These are phyloP conservation scores for Patella vulgata DNA, from an alignment of 1,140 invertebrate genomes.

Conservation along the genomic window DNA sequence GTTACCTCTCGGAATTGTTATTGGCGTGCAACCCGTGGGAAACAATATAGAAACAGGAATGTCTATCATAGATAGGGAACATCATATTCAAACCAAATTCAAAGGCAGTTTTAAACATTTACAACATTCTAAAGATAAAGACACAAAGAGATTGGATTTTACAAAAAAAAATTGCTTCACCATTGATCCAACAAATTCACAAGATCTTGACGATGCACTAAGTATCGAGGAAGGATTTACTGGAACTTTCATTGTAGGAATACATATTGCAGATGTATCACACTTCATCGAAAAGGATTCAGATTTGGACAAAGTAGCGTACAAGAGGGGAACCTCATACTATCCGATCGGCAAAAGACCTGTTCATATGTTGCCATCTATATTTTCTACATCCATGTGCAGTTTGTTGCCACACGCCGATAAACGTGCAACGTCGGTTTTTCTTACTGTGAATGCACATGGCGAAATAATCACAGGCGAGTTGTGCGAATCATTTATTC, in stretches of 20 bases:
- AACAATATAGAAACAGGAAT: constrained; percentile 39
- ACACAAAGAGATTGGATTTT: constrained; percentile 74
- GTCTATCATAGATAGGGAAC: constrained; percentile 46
- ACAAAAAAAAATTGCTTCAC: constrained; percentile 81
- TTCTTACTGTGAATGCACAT: constrained; percentile 45
- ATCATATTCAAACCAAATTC: constrained; percentile 41
- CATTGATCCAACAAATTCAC: constrained; percentile 95
- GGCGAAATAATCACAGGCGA: constrained; percentile 41
- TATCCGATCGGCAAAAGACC: constrained; percentile 44
- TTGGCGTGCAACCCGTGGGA: constrained; percentile 45
- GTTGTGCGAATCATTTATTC: constrained; percentile 42
- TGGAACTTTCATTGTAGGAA: constrained; percentile 48
- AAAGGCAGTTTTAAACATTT: constrained; percentile 5
- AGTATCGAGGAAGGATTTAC: constrained; percentile 71
- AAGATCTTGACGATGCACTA: constrained; percentile 97
- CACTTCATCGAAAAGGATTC: constrained; percentile 53
- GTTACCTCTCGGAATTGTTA: constrained; percentile 54
- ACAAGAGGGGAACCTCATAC: constrained; percentile 43
- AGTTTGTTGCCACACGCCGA: constrained; percentile 62
- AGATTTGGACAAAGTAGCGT: constrained; percentile 55
- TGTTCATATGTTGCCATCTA: constrained; percentile 63
- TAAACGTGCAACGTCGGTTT: constrained; percentile 52
- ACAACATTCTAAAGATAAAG: constrained; percentile 30
- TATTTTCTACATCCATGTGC: constrained; percentile 63
- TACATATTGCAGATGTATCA: constrained; percentile 63